Conservation (phyloP, 2,888 invertebrate genomes). For the Aleiodes testaceus region DNA sequence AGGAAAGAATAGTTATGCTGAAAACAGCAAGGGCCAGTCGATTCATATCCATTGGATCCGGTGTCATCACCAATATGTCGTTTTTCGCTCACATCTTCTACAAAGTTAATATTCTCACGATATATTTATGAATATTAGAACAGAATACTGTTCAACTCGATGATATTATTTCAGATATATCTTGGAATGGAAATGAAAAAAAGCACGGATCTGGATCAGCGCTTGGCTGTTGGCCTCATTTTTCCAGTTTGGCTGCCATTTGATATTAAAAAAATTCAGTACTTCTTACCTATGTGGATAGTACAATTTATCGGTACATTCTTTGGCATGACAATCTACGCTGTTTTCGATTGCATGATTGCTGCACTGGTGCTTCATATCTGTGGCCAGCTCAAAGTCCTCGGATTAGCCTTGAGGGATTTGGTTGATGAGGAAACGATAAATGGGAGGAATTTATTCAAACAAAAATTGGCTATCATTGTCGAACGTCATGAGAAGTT, state of each 20-base stretch:
- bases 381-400: slow-evolving; percentile 58
- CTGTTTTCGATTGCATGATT: slow-evolving; percentile 59
- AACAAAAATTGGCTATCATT: slow-evolving; percentile 41
- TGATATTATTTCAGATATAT: slow-evolving; percentile 49
- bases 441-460: slow-evolving; percentile 11
- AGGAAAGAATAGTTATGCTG: slow-evolving; percentile 48
- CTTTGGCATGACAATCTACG: slow-evolving; percentile 56
- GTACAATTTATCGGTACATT: slow-evolving; percentile 56
- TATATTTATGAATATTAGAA: too few species aligned
- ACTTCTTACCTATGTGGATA: slow-evolving; percentile 58
- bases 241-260: slow-evolving; percentile 56
- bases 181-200: slow-evolving; percentile 45
- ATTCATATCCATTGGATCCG: slow-evolving; percentile 48
- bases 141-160: too few species aligned
- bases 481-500: slow-evolving; percentile 52
- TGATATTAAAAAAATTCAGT: slow-evolving; percentile 53
- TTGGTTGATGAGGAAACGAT: slow-evolving; percentile 33
- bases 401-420: slow-evolving; percentile 42
- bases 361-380: slow-evolving; percentile 59
- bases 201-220: slow-evolving; percentile 45
- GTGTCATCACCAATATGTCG: slow-evolving; percentile 45
- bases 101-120: not conserved
- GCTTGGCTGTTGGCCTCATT: slow-evolving; percentile 48
- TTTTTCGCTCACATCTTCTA: slow-evolving; percentile 44
- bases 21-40: slow-evolving; percentile 47